These are phyloP conservation scores for Plagodis pulveraria DNA, from an alignment of 2,888 invertebrate species.

Conservation along the genomic window DNA sequence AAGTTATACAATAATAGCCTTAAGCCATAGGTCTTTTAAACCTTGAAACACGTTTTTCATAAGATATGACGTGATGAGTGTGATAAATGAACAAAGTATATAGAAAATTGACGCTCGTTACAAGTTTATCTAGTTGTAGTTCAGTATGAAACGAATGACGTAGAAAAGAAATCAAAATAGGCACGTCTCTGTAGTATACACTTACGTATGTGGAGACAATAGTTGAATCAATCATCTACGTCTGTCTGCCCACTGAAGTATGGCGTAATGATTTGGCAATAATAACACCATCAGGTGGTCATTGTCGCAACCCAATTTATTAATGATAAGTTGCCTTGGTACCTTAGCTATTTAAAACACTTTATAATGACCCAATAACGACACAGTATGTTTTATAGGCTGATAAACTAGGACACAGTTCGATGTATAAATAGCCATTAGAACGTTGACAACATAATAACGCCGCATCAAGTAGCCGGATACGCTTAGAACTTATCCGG, in stretches of 20 bases:
- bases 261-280: conserved; percentile 52
- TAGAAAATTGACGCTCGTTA: too few species aligned
- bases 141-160: neutral
- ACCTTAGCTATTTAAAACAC: conserved; percentile 27
- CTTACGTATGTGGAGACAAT: conserved; percentile 33
- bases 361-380: conserved; percentile 1
- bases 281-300: conserved; percentile 38
- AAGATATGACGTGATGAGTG: too few species aligned
- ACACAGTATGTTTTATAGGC: neutral
- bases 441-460: too few species aligned
- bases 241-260: conserved; percentile 16
- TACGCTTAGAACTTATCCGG: too few species aligned
- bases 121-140: neutral
- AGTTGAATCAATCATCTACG: conserved; percentile 39
- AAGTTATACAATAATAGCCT: too few species aligned
- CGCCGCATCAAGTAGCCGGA: too few species aligned
- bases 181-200: conserved; percentile 7
- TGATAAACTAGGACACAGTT: neutral
- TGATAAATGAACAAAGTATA: too few species aligned
- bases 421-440: too few species aligned
- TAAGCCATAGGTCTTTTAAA: too few species aligned
- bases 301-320: conserved; percentile 37
- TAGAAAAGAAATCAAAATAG: conserved; percentile 24
- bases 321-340: conserved; percentile 40
- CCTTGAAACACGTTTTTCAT: too few species aligned